These are phyloP conservation scores for Spodoptera picta DNA, from an alignment of 2,888 invertebrate genomes.

Conservation along the genomic window DNA sequence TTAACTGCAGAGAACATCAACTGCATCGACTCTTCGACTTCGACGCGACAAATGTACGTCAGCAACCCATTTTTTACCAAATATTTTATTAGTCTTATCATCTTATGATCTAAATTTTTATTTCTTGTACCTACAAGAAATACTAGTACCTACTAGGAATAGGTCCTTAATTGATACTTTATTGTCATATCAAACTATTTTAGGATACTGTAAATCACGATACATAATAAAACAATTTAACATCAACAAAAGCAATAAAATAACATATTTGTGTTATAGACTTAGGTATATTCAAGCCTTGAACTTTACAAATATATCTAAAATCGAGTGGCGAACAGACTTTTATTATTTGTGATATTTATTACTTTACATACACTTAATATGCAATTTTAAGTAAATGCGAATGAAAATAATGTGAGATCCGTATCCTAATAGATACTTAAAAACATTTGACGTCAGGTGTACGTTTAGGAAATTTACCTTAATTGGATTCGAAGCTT, in stretches of 20 bases:
- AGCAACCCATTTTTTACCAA: too few relatives aligned
- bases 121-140: too few relatives aligned
- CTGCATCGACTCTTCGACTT: too few relatives aligned
- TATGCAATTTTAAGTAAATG: background rate
- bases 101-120: too few relatives aligned
- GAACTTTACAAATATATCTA: constrained; percentile 49
- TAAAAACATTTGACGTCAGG: too few relatives aligned
- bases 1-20: too few relatives aligned
- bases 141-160: too few relatives aligned
- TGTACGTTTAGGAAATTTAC: too few relatives aligned
- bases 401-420: background rate
- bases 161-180: background rate
- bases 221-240: constrained; percentile 28
- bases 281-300: constrained; percentile 47
- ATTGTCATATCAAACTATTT: background rate
- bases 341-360: constrained; percentile 18
- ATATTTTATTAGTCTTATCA: too few relatives aligned
- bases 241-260: constrained; percentile 32
- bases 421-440: background rate
- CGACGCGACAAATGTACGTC: too few relatives aligned
- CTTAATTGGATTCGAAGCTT: too few relatives aligned
- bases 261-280: constrained; percentile 29
- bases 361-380: constrained; percentile 12
- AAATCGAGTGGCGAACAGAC: constrained; percentile 11
- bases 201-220: constrained; percentile 1